Conservation (phyloP, 2,888 invertebrate species). For the Morpho achilles region DNA sequence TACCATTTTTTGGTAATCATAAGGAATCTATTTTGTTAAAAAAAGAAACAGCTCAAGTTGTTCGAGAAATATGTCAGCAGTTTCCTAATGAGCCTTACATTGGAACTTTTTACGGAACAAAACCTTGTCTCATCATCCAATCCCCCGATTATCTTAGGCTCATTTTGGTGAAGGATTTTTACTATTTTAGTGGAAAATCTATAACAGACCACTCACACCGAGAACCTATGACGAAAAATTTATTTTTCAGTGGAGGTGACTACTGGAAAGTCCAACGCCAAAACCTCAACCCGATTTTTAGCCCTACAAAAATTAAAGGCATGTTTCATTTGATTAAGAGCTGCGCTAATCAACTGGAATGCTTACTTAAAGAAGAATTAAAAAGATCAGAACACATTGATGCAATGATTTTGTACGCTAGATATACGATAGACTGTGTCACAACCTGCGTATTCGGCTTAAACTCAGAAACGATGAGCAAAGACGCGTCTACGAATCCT, state of each 20-base stretch:
- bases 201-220: conserved; percentile 38
- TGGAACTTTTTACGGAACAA: conserved; percentile 52
- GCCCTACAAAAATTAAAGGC: conserved; percentile 54
- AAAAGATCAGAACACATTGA: conserved; percentile 33
- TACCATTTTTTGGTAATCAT: conserved; percentile 51
- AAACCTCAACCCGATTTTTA: conserved; percentile 53
- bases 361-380: conserved; percentile 36
- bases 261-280: conserved; percentile 55
- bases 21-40: conserved; percentile 40
- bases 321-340: conserved; percentile 56
- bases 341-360: conserved; percentile 40
- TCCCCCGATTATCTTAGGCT: conserved; percentile 51
- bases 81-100: conserved; percentile 47
- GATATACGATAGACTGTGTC: conserved; percentile 55
- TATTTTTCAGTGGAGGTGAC: conserved; percentile 51
- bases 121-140: conserved; percentile 51
- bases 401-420: conserved; percentile 35
- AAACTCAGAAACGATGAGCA: conserved; percentile 43
- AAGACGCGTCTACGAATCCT: conserved; percentile 34
- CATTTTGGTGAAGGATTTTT: conserved; percentile 52
- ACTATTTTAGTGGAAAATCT: conserved; percentile 54
- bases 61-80: conserved; percentile 40
- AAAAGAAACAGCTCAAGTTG: conserved; percentile 33
- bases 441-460: conserved; percentile 52
- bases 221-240: conserved; percentile 41